Base-by-base conservation (phyloP, 1,140 invertebrate genomes). In the Apis dorsata region DNA sequence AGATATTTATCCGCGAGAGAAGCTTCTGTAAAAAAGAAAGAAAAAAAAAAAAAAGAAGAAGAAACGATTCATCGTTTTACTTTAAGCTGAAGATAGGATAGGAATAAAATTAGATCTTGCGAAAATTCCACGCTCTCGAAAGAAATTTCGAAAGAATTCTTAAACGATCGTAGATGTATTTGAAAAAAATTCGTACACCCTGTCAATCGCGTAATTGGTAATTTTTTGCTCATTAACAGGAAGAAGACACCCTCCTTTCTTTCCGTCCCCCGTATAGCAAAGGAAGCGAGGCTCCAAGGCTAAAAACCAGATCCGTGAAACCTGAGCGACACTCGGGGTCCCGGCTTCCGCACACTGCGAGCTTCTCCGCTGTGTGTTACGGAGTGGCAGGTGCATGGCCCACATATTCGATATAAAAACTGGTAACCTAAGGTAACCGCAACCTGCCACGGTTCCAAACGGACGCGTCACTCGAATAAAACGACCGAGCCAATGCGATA, bases 281-380 rank as follows among this genome's bases (percentile, higher is more conserved):
- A 74, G 73, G 82, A 84, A 76, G 60, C 72, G 19, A 15, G 77
- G 28, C 24, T 44, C 21, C 66, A 62, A 74, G 59, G 76, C 75
- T 86, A 87, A 88, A 88, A 85, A 88, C 79, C 86, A 88, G 86
- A 87, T 83, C 86, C 83, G 69, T 80, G 84, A 88, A 88, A 88
- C 79, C 84, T 60, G 86, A 83, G 77, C 66, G 49, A 24, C 62
- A 13, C 44, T 17, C 75, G 75, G 34, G 34, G 69, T 44, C 70
- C 34, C 66, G 79, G 83, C 86, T 88, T 88, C 86, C 86, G 86
- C 55, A 53, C 65, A 44, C 59, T 49, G 78, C 17, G 83, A 84
- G 80, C 53, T 69, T 76, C 80, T 83, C 66, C 34, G 63, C 65
- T 34, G 34, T 34, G 66, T 66, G 66, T 34, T 70, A 53, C 71